phyloP scores from a whole-genome alignment of 2,797 vertebrate genomes.

The Pelodytes ibericus region DNA sequence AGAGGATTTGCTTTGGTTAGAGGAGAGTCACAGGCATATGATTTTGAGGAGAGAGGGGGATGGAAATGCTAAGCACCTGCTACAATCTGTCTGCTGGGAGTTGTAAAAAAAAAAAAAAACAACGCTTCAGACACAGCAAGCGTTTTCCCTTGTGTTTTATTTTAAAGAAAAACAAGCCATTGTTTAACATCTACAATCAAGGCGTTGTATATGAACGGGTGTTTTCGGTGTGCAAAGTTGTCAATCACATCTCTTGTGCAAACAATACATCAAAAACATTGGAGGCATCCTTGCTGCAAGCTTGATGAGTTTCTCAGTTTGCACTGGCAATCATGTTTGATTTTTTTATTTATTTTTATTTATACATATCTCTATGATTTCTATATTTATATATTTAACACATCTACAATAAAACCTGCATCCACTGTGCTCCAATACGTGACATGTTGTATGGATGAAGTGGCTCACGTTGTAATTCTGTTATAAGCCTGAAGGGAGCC shows the following conservation, averaged over 20 bases:
- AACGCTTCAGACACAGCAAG: conserved; percentile 60
- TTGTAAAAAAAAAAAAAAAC: conserved; percentile 19
- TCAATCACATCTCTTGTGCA: neutral
- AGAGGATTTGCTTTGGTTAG: conserved; percentile 50
- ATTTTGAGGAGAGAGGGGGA: conserved; percentile 40
- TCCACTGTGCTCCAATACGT: too few species aligned
- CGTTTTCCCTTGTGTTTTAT: conserved; percentile 39
- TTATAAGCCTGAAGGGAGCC: neutral
- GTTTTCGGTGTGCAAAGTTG: conserved; percentile 10
- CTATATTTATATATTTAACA: too few species aligned
- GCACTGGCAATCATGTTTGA: neutral
- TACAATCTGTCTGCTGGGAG: conserved; percentile 64
- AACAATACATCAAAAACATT: neutral
- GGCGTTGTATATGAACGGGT: neutral
- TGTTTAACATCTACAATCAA: conserved; percentile 14
- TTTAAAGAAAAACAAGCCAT: conserved; percentile 51
- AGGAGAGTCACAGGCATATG: conserved; percentile 63
- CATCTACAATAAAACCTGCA: neutral
- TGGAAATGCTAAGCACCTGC: conserved; percentile 65
- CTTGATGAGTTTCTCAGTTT: neutral
- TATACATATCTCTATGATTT: too few species aligned
- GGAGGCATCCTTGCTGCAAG: neutral
- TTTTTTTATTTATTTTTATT: too few species aligned
- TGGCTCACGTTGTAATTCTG: neutral
- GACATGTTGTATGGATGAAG: neutral